Conservation (phyloP, 1,140 invertebrate genomes). For the Tyrophagus putrescentiae region DNA sequence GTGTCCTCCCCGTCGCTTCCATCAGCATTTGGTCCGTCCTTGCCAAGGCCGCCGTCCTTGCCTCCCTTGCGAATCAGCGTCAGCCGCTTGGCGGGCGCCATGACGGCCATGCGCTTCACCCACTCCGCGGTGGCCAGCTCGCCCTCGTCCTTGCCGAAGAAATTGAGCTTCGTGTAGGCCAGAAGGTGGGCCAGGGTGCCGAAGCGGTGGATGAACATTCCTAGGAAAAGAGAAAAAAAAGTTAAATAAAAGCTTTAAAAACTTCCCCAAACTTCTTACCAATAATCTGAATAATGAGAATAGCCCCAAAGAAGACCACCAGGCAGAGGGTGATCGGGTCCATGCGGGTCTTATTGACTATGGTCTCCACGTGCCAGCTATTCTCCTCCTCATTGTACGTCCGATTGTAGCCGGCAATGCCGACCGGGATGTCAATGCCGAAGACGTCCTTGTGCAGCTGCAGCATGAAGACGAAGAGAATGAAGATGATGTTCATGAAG, state of each 20-base stretch:
- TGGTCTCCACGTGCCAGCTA: neutral
- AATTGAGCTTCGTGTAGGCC: constrained; percentile 80
- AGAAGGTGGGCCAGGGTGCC: constrained; percentile 93
- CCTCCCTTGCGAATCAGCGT: constrained; percentile 41
- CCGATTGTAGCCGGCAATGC: constrained; percentile 6
- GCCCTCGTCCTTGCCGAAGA: constrained; percentile 57
- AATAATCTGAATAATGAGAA: constrained; percentile 37
- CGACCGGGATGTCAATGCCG: constrained; percentile 28
- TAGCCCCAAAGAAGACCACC: constrained; percentile 36
- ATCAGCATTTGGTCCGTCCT: neutral
- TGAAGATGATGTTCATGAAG: constrained; percentile 30
- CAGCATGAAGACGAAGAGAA: constrained; percentile 29
- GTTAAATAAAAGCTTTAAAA: neutral
- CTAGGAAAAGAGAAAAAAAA: constrained; percentile 31
- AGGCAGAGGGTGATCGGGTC: constrained; percentile 33
- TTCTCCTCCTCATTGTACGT: neutral
- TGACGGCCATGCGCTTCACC: constrained; percentile 79
- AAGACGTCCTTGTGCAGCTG: constrained; percentile 31
- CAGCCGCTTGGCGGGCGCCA: constrained; percentile 73
- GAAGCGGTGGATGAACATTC: constrained; percentile 47
- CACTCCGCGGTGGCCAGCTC: constrained; percentile 66
- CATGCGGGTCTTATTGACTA: constrained; percentile 25
- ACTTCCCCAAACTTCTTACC: constrained; percentile 21
- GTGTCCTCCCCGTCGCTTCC: neutral
- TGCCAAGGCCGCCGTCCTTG: constrained; percentile 7